phyloP scores from a whole-genome alignment of 2,113 vertebrate genomes.

The Sylvia atricapilla region DNA sequence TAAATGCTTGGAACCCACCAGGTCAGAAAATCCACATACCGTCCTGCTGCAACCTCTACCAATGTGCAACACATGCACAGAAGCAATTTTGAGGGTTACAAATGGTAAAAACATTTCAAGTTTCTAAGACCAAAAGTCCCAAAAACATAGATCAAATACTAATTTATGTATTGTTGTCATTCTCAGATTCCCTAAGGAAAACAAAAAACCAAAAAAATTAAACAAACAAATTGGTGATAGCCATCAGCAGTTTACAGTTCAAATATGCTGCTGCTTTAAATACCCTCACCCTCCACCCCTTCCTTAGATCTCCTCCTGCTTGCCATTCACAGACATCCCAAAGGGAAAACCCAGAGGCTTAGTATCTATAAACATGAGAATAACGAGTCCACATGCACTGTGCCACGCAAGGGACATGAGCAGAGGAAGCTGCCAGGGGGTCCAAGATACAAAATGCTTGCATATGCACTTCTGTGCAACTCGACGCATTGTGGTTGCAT shows the following conservation, averaged over 20 bases:
- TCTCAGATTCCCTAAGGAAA: not conserved
- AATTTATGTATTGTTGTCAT: not conserved
- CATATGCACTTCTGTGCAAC: not conserved
- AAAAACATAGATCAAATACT: not conserved
- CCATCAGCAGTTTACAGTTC: not conserved
- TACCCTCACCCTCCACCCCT: not conserved
- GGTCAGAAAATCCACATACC: not conserved
- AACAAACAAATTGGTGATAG: not conserved
- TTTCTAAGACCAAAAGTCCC: not conserved
- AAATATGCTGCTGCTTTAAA: not conserved
- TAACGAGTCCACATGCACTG: rapidly evolving
- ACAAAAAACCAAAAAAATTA: not conserved
- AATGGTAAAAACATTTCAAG: not conserved
- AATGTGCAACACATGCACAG: not conserved
- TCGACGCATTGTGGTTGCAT: rapidly evolving
- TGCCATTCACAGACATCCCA: not conserved
- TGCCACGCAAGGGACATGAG: rapidly evolving
- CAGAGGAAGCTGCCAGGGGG: not conserved
- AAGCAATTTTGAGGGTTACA: not conserved
- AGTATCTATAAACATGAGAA: not conserved
- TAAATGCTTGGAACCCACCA: not conserved
- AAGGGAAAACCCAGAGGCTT: not conserved
- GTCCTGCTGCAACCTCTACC: not conserved
- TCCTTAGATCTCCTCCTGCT: not conserved
- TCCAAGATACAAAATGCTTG: not conserved